phyloP scores from a whole-genome alignment of 2,113 vertebrate species.

The Corythaeola cristata region DNA sequence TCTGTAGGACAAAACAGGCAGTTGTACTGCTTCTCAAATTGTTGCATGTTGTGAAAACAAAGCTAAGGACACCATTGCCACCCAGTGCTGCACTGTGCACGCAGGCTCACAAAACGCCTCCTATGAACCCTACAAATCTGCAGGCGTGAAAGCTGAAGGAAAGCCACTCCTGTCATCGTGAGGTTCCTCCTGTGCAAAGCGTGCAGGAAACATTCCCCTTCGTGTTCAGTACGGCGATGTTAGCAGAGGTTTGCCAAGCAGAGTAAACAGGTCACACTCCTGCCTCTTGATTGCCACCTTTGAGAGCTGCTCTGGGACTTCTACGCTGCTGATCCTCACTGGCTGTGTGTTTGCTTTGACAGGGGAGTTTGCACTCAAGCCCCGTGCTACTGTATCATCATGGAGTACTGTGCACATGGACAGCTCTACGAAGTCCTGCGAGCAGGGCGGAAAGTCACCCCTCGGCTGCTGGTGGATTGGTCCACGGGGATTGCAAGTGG shows the following conservation, averaged over 20 bases:
- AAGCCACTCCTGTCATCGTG: not conserved
- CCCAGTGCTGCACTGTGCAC: not conserved
- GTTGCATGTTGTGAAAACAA: not conserved
- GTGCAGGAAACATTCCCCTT: not conserved
- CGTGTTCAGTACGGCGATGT: not conserved
- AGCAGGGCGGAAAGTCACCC: slow-evolving; percentile 90
- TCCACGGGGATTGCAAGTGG: slow-evolving; percentile 96
- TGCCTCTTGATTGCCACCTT: not conserved
- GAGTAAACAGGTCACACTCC: not conserved
- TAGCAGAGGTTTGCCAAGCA: not conserved
- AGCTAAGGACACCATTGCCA: not conserved
- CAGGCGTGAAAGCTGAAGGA: not conserved
- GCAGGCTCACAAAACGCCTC: not conserved
- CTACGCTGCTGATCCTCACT: not conserved
- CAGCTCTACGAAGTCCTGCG: slow-evolving; percentile 96
- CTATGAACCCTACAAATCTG: not conserved
- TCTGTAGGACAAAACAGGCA: not conserved
- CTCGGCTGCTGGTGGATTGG: slow-evolving; percentile 94
- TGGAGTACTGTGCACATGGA: slow-evolving; percentile 98
- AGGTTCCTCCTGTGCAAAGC: not conserved
- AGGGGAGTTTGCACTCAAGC: slow-evolving; percentile 98
- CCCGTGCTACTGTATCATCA: slow-evolving; percentile 97
- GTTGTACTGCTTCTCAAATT: not conserved
- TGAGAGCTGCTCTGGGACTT: not conserved
- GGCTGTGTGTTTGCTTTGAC: not conserved